Evolutionary conservation across 2,113 vertebrate species (phyloP).

Genomic region (Cettia cetti): DNA sequence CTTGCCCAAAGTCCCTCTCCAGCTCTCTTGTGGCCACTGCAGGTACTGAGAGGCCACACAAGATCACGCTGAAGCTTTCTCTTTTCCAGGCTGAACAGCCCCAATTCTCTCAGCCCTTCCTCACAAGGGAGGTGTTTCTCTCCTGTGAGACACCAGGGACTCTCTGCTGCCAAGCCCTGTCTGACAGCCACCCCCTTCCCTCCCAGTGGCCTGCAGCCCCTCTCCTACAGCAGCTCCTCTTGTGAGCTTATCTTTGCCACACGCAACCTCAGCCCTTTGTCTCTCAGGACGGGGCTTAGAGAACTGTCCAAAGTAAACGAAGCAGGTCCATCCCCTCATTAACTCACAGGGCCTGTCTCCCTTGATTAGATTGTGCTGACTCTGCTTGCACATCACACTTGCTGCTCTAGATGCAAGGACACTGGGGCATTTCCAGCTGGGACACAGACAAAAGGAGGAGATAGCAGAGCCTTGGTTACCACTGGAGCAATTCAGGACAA

Average conservation of each 20-base stretch:
- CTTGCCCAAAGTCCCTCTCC: not conserved
- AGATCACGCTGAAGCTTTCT: not conserved
- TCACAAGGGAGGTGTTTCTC: not conserved
- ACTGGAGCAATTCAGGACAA: conserved; percentile 44
- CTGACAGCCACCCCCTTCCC: not conserved
- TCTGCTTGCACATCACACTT: conserved; percentile 5
- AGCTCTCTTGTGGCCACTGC: not conserved
- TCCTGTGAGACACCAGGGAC: not conserved
- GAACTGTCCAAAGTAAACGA: not conserved
- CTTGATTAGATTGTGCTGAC: conserved; percentile 51
- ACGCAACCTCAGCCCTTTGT: not conserved
- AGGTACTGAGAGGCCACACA: not conserved
- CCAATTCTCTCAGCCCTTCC: not conserved
- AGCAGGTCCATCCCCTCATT: conserved; percentile 31
- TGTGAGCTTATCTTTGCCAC: not conserved
- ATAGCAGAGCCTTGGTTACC: conserved; percentile 50
- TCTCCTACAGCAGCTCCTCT: not conserved
- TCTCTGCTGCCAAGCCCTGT: not conserved
- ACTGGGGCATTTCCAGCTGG: conserved; percentile 47
- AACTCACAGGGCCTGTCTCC: not conserved
- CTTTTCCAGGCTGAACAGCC: not conserved
- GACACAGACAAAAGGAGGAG: conserved; percentile 54
- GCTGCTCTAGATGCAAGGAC: conserved; percentile 36
- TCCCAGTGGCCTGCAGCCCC: not conserved
- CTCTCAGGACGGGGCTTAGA: not conserved